Conservation (phyloP, 2,113 vertebrate species). For the Oreochromis spilurus region DNA sequence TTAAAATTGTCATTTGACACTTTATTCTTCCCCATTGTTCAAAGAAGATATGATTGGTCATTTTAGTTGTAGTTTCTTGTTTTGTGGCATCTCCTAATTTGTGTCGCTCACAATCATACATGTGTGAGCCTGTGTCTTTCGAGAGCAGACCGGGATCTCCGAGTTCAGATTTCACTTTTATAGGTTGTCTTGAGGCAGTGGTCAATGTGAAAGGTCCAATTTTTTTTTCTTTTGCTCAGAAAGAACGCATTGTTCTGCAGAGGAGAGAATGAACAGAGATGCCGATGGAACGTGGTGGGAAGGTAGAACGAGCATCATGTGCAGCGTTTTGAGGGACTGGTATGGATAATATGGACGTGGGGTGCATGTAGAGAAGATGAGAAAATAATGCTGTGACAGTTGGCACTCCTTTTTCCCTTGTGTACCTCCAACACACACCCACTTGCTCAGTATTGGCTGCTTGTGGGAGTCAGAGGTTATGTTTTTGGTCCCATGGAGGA, state of each 20-base stretch:
- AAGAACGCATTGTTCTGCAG: constrained; percentile 60
- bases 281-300: constrained; percentile 5
- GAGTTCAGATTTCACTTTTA: constrained; percentile 46
- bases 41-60: background rate
- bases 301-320: constrained; percentile 13
- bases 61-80: background rate
- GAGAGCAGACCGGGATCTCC: background rate
- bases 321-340: background rate
- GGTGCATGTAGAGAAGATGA: constrained; percentile 31
- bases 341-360: background rate
- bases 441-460: constrained; percentile 62
- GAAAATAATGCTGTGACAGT: constrained; percentile 65
- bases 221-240: background rate
- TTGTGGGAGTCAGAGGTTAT: constrained; percentile 76
- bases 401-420: constrained; percentile 52
- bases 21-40: background rate
- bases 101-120: background rate
- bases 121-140: background rate
- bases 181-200: constrained; percentile 33
- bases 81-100: background rate
- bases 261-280: constrained; percentile 26
- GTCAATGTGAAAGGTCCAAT: constrained; percentile 36
- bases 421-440: constrained; percentile 51
- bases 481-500: constrained; percentile 68
- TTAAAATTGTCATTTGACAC: constrained; percentile 16